phyloP scores from a whole-genome alignment of 2,797 vertebrate species.

The Bufotes viridis region DNA sequence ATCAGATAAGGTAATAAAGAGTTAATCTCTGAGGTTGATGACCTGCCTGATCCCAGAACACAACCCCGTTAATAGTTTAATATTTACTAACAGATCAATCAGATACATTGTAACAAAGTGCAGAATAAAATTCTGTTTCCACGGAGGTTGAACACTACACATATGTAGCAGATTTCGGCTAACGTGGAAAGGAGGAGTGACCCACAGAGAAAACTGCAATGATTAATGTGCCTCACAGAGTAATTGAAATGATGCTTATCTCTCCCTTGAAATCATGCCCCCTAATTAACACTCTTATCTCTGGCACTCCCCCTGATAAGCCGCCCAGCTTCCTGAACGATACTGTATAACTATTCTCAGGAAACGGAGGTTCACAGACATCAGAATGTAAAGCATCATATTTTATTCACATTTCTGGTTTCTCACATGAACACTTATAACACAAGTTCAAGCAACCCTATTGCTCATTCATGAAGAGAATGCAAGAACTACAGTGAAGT shows the following conservation, averaged over 20 bases:
- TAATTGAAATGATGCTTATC: slow-evolving; percentile 22
- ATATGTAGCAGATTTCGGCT: not conserved
- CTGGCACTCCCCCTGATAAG: not conserved
- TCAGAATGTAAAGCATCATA: not conserved
- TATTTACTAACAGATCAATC: not conserved
- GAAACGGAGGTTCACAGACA: not conserved
- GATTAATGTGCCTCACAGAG: not conserved
- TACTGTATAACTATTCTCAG: not conserved
- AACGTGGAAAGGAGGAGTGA: not conserved
- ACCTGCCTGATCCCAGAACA: too few species aligned
- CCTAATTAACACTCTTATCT: slow-evolving; percentile 30
- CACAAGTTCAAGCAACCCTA: not conserved
- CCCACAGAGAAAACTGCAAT: not conserved
- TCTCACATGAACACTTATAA: not conserved
- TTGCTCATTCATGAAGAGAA: not conserved
- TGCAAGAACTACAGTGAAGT: too few species aligned
- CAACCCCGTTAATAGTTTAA: too few species aligned
- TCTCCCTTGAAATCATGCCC: not conserved
- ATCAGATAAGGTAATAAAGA: too few species aligned
- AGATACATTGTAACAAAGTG: not conserved
- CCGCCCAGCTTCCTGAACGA: not conserved
- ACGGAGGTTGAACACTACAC: not conserved
- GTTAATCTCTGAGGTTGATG: too few species aligned
- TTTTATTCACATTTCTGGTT: not conserved
- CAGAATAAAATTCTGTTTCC: not conserved